phyloP scores from a whole-genome alignment of 2,113 vertebrate species.

The Apodemus speciosus region DNA sequence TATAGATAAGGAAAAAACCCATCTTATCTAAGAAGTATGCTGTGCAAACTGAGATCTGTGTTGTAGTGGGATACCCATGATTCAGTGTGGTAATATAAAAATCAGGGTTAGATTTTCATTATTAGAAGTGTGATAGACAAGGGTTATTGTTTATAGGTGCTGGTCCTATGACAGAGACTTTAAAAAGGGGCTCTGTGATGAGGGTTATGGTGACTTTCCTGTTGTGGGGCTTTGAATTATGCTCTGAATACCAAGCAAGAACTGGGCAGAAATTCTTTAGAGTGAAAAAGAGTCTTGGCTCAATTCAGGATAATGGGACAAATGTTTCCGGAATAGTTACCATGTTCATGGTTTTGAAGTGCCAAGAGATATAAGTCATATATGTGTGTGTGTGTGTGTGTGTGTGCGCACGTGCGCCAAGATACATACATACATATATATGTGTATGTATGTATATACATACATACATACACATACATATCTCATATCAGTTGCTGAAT shows the following conservation, averaged over 20 bases:
- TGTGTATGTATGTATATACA: too few relatives aligned
- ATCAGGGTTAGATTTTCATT: background rate
- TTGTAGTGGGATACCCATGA: too few relatives aligned
- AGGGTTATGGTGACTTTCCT: background rate
- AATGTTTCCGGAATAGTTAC: background rate
- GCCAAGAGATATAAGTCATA: background rate
- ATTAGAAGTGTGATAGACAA: background rate
- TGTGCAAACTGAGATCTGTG: background rate
- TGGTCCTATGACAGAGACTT: background rate
- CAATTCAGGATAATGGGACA: background rate
- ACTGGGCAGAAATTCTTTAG: background rate
- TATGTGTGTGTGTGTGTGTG: too few relatives aligned
- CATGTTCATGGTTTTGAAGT: background rate
- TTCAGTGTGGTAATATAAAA: background rate
- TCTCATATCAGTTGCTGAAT: background rate
- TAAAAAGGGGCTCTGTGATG: background rate
- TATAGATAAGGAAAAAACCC: background rate
- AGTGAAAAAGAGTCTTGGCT: background rate
- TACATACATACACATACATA: too few relatives aligned
- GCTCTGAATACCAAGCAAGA: background rate
- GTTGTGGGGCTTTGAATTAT: background rate
- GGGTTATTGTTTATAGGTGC: background rate
- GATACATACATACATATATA: too few relatives aligned
- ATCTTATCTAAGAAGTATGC: background rate
- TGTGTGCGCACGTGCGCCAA: too few relatives aligned